A percentile compares a stretch with the other conserved stretches of the same genome.
These are phyloP conservation scores for Azemiops feae DNA, from an alignment of 2,113 vertebrate species.

Conservation along the genomic window DNA sequence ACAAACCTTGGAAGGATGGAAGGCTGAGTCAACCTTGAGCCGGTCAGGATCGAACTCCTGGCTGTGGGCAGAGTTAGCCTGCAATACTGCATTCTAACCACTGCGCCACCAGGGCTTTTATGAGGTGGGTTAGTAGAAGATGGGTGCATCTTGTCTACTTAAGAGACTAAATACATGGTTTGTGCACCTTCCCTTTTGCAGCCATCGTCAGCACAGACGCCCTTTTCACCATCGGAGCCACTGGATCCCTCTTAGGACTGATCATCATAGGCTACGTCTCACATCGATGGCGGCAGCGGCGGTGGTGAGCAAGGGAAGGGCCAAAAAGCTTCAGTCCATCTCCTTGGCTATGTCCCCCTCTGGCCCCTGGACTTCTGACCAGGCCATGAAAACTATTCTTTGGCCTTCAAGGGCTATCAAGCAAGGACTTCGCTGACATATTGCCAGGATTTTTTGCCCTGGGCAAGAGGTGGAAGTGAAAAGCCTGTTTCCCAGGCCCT, in stretches of 20 bases:
- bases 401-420: background rate
- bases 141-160: background rate
- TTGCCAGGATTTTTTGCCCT: background rate
- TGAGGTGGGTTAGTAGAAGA: background rate
- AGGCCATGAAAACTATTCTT: background rate
- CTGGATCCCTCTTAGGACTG: constrained; percentile 42
- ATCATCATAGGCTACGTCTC: fast-evolving
- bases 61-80: background rate
- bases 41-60: background rate
- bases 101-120: background rate
- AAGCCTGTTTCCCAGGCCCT: background rate
- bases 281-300: constrained; percentile 34
- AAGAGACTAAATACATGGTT: background rate
- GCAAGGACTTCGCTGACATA: background rate
- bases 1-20: background rate
- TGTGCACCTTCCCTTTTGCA: background rate
- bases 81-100: background rate
- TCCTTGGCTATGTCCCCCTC: background rate
- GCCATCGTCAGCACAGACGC: fast-evolving
- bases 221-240: background rate
- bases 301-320: fast-evolving
- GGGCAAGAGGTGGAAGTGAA: background rate
- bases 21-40: background rate
- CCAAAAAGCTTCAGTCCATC: background rate
- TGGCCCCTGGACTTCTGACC: background rate